Conservation (phyloP, 2,113 vertebrate genomes). For the Alectura lathami region DNA sequence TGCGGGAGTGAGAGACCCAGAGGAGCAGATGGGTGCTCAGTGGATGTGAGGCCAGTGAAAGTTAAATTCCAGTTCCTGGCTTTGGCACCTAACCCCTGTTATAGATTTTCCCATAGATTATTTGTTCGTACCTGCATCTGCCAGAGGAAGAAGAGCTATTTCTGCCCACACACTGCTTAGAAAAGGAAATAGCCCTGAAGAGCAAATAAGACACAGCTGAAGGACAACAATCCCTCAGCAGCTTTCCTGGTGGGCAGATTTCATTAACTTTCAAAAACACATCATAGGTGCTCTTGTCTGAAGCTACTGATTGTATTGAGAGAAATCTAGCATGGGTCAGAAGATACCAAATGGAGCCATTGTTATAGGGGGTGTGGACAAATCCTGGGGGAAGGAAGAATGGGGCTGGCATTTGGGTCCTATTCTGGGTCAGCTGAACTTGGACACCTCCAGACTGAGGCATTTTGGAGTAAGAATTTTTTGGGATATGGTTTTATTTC, state of each 20-base stretch:
- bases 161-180: neutral
- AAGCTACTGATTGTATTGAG: neutral
- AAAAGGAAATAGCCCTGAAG: neutral
- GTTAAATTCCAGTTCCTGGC: neutral
- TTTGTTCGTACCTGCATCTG: neutral
- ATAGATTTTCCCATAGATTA: neutral
- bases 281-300: neutral
- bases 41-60: neutral
- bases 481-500: neutral
- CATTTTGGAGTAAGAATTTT: neutral
- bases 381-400: neutral
- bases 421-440: neutral
- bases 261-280: conserved; percentile 9
- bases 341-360: neutral
- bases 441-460: neutral
- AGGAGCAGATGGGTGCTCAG: neutral
- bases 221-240: conserved; percentile 8
- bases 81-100: neutral
- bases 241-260: conserved; percentile 6
- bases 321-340: neutral
- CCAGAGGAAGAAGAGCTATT: neutral
- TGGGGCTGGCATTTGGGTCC: neutral
- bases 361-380: neutral
- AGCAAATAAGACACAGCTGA: conserved; percentile 36
- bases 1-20: neutral